Conservation (phyloP, 1,140 invertebrate species). For the Drosophila setifemur region DNA sequence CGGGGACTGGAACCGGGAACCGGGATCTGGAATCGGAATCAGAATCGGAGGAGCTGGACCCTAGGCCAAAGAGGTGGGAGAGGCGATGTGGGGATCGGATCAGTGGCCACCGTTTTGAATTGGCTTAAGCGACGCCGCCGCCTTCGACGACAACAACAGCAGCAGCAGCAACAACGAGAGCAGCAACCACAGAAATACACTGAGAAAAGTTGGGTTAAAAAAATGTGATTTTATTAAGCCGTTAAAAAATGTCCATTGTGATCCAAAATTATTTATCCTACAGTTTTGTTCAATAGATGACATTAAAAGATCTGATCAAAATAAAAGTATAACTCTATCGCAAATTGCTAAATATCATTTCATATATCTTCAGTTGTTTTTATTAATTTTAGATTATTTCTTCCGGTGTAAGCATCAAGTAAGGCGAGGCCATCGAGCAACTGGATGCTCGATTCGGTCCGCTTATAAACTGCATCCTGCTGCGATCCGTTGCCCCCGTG, state of each 20-base stretch:
- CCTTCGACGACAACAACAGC: slow-evolving; percentile 16
- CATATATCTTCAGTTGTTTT: too few relatives aligned
- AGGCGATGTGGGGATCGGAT: slow-evolving; percentile 24
- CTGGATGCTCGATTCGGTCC: slow-evolving; percentile 67
- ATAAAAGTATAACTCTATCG: too few relatives aligned
- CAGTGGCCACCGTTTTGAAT: slow-evolving; percentile 75
- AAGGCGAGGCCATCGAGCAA: slow-evolving; percentile 14
- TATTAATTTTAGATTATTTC: too few relatives aligned
- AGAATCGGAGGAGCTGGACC: slow-evolving; percentile 3
- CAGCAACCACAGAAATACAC: slow-evolving; percentile 6
- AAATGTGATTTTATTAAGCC: background rate
- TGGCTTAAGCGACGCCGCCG: slow-evolving; percentile 72
- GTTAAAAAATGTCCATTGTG: too few relatives aligned
- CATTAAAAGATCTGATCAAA: too few relatives aligned
- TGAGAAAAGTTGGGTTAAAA: background rate
- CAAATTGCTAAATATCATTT: too few relatives aligned
- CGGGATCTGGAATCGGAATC: slow-evolving; percentile 10
- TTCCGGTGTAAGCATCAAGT: slow-evolving; percentile 12
- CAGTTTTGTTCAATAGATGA: too few relatives aligned
- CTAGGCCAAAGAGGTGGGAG: slow-evolving; percentile 5
- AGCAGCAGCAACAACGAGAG: slow-evolving; percentile 7
- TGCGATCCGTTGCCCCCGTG: slow-evolving; percentile 53
- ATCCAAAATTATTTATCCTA: background rate
- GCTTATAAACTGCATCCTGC: slow-evolving; percentile 80
- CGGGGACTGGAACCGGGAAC: background rate